Evolutionary conservation across 2,888 invertebrate genomes (phyloP).

Genomic region (Eilema griseolum): DNA sequence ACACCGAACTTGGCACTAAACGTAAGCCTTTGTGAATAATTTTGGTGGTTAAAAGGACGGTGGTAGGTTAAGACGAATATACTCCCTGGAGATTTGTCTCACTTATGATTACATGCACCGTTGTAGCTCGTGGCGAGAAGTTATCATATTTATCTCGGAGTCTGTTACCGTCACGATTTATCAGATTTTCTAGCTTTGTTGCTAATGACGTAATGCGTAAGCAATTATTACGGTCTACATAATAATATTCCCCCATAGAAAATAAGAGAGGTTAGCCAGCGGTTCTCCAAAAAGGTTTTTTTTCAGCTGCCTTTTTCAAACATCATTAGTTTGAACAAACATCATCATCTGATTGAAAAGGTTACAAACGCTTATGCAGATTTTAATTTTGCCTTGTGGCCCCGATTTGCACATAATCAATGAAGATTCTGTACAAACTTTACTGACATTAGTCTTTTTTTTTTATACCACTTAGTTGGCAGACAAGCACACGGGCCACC

Average conservation of each 20-base stretch:
- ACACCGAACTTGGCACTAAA: conserved; percentile 36
- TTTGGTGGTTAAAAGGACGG: conserved; percentile 30
- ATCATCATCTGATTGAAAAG: too few relatives aligned
- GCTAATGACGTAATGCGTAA: too few relatives aligned
- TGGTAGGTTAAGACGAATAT: conserved; percentile 1
- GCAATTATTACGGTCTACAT: too few relatives aligned
- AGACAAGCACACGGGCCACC: too few relatives aligned
- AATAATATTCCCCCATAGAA: too few relatives aligned
- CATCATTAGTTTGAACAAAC: too few relatives aligned
- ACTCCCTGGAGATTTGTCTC: conserved; percentile 14
- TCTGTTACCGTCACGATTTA: neutral
- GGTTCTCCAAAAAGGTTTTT: too few relatives aligned
- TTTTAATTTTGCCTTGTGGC: neutral
- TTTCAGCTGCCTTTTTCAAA: too few relatives aligned
- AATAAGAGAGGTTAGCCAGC: too few relatives aligned
- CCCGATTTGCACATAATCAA: neutral
- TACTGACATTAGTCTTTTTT: neutral
- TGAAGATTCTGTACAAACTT: neutral
- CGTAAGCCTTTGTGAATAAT: conserved; percentile 55
- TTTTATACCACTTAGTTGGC: too few relatives aligned
- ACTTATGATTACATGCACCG: conserved; percentile 14
- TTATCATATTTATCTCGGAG: neutral
- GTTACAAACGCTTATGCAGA: too few relatives aligned
- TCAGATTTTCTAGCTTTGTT: neutral
- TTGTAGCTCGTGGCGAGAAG: conserved; percentile 19